phyloP scores from a whole-genome alignment of 2,888 invertebrate species.

The Ochropleura plecta region DNA sequence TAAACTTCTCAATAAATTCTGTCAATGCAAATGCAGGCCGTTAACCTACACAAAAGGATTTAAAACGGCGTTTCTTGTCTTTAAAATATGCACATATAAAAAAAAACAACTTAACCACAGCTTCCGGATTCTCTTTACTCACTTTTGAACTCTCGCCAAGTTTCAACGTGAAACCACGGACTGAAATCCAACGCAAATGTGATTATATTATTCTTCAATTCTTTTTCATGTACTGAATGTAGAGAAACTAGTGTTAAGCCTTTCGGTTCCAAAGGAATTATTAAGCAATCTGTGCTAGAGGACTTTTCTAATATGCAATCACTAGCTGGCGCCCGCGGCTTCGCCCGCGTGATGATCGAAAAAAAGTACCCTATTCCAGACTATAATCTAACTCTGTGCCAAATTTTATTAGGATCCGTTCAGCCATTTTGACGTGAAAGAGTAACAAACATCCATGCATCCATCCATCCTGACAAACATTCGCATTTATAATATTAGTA shows the following conservation, averaged over 20 bases:
- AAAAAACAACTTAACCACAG: conserved; percentile 10
- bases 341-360: too few species aligned
- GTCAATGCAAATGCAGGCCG: conserved; percentile 3
- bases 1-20: not conserved
- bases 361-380: too few species aligned
- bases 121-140: conserved; percentile 31
- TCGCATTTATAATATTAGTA: too few species aligned
- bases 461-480: too few species aligned
- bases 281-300: conserved; percentile 28
- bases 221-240: conserved; percentile 17
- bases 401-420: too few species aligned
- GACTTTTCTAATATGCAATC: conserved; percentile 43
- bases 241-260: conserved; percentile 12
- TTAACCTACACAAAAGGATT: conserved; percentile 12
- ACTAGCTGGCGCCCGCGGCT: not conserved
- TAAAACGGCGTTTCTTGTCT: conserved; percentile 25
- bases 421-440: too few species aligned
- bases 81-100: conserved; percentile 3
- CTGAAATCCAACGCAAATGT: conserved; percentile 48
- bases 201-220: conserved; percentile 37
- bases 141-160: conserved; percentile 53
- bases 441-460: too few species aligned
- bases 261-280: conserved; percentile 19
- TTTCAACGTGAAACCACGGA: conserved; percentile 38
- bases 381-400: too few species aligned